Evolutionary conservation across 1,140 invertebrate genomes (phyloP).

Genomic region (Pseudomyrmex pallidus): DNA sequence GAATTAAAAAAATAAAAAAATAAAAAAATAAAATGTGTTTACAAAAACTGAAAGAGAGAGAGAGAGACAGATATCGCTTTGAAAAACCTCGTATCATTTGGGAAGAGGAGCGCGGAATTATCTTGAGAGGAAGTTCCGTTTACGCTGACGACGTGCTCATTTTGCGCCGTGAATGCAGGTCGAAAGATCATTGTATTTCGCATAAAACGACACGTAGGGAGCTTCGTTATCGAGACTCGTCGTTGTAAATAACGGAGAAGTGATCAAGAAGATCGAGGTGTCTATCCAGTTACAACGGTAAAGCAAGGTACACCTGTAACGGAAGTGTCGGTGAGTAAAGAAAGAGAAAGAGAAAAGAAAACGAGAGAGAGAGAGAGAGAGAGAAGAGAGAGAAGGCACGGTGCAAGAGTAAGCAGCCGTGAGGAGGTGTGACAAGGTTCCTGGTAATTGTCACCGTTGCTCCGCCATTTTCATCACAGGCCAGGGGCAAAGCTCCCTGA

Average conservation of each 20-base stretch:
- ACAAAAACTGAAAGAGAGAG: neutral
- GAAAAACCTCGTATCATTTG: neutral
- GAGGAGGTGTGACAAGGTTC: constrained; percentile 70
- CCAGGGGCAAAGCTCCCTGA: constrained; percentile 73
- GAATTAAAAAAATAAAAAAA: neutral
- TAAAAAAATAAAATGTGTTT: neutral
- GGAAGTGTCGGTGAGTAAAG: neutral
- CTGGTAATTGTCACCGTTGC: constrained; percentile 77
- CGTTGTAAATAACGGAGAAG: constrained; percentile 47
- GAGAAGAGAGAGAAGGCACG: constrained; percentile 6
- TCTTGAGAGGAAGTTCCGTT: constrained; percentile 3
- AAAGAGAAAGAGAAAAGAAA: neutral
- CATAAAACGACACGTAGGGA: constrained; percentile 26
- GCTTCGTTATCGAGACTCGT: constrained; percentile 37
- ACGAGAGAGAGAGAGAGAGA: constrained; percentile 18
- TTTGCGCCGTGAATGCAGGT: constrained; percentile 1
- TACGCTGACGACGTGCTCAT: neutral
- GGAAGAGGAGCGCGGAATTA: neutral
- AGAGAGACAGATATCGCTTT: neutral
- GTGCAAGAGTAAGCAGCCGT: constrained; percentile 44
- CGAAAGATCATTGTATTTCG: constrained; percentile 46
- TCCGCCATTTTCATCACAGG: constrained; percentile 72
- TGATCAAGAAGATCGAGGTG: constrained; percentile 51
- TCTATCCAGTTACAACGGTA: constrained; percentile 69
- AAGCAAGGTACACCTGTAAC: constrained; percentile 68